Conservation (phyloP, 2,888 invertebrate species). For the Atethmia centrago region DNA sequence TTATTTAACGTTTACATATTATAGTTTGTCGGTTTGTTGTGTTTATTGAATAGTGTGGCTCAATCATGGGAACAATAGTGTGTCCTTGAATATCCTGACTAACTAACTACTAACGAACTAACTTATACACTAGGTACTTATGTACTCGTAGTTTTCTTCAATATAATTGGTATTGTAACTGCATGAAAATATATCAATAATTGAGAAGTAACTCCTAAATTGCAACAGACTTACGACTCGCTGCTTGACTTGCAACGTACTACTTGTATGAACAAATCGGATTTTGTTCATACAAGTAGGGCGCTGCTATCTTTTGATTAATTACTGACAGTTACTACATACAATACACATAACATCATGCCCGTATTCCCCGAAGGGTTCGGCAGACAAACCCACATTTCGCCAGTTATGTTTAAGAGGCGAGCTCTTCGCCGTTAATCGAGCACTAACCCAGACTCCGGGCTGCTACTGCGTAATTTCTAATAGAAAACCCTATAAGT, state of each 20-base stretch:
- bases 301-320: no score
- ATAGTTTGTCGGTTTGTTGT: conserved; percentile 30
- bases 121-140: neutral
- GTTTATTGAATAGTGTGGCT: conserved; percentile 36
- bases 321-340: no score
- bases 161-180: neutral
- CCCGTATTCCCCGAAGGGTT: neutral
- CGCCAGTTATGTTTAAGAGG: neutral
- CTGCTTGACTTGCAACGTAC: no score
- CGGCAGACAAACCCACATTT: neutral
- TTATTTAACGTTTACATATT: conserved; percentile 43
- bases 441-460: no score
- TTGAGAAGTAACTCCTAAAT: no score
- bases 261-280: no score
- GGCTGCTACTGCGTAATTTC: no score
- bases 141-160: conserved; percentile 1
- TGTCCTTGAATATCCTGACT: neutral
- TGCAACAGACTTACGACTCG: no score
- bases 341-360: no score
- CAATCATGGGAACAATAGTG: conserved; percentile 18
- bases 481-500: no score
- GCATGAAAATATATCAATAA: neutral
- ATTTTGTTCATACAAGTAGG: no score
- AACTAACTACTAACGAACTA: neutral
- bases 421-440: no score